A percentile compares a stretch with the other conserved stretches of the same genome.
phyloP scores from a whole-genome alignment of 1,140 invertebrate genomes.

The Meteorus sp. region DNA sequence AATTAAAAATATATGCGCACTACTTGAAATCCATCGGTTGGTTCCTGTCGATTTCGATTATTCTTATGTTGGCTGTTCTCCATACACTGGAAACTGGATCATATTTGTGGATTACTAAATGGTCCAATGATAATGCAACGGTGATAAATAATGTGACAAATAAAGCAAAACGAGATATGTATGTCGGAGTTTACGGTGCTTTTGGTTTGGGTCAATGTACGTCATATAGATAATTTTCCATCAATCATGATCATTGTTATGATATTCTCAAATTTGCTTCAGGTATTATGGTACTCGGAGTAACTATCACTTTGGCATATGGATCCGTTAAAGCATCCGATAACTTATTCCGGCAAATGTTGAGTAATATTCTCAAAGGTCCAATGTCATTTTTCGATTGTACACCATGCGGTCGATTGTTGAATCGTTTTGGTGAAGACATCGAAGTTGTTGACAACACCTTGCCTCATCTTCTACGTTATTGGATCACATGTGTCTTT shows the following conservation, averaged over 20 bases:
- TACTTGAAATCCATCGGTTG: conserved; percentile 87
- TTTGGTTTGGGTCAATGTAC: conserved; percentile 88
- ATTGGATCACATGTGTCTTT: conserved; percentile 56
- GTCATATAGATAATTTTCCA: conserved; percentile 33
- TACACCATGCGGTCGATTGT: conserved; percentile 71
- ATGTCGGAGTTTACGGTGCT: conserved; percentile 85
- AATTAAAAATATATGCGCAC: conserved; percentile 85
- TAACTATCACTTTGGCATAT: conserved; percentile 61
- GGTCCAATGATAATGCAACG: conserved; percentile 71
- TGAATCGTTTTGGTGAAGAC: conserved; percentile 77
- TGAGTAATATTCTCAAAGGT: conserved; percentile 66
- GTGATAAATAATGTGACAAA: conserved; percentile 64
- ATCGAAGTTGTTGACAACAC: conserved; percentile 68
- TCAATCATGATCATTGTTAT: too few relatives aligned
- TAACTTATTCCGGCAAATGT: conserved; percentile 64
- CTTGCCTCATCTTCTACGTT: conserved; percentile 46
- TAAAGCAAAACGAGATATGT: conserved; percentile 71
- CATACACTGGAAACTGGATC: conserved; percentile 88
- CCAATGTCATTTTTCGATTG: conserved; percentile 77
- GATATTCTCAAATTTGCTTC: too few relatives aligned
- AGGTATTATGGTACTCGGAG: conserved; percentile 60
- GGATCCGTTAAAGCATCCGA: conserved; percentile 66
- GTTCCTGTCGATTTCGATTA: conserved; percentile 71
- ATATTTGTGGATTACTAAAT: conserved; percentile 89
- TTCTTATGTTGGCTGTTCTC: conserved; percentile 82